Conservation (phyloP, 2,113 vertebrate species). For the Dascyllus trimaculatus region DNA sequence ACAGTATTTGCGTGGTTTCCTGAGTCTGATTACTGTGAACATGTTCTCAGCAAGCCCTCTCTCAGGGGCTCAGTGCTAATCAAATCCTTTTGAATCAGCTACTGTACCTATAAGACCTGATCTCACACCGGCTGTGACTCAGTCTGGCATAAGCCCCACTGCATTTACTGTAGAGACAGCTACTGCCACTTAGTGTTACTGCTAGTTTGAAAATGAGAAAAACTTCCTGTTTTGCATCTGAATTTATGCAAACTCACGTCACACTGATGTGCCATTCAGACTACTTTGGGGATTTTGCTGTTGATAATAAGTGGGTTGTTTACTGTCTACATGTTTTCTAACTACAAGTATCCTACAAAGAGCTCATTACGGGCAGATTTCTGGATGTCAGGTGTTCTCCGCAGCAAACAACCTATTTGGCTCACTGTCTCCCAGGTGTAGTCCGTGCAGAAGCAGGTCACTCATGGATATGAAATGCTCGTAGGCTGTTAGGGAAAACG, state of each 20-base stretch:
- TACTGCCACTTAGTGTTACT: slow-evolving; percentile 57
- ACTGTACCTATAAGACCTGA: slow-evolving; percentile 29
- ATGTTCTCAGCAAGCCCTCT: slow-evolving; percentile 13
- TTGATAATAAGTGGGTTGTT: background rate
- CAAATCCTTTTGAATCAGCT: slow-evolving; percentile 34
- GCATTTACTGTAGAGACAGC: slow-evolving; percentile 46
- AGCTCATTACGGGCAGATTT: slow-evolving; percentile 41
- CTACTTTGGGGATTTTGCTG: background rate
- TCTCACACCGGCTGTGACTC: slow-evolving; percentile 47
- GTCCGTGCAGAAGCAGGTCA: slow-evolving; percentile 46
- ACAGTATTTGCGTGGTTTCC: background rate
- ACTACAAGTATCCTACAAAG: slow-evolving; percentile 25
- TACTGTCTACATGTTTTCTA: background rate
- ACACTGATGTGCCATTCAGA: background rate
- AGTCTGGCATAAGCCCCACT: slow-evolving; percentile 56
- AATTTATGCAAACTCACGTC: background rate
- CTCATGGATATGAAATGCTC: slow-evolving; percentile 34
- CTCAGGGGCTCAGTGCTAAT: slow-evolving; percentile 1
- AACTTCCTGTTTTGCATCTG: background rate
- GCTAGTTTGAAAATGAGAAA: slow-evolving; percentile 40
- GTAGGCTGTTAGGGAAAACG: background rate
- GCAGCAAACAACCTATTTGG: slow-evolving; percentile 28
- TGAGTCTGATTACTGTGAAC: slow-evolving; percentile 22
- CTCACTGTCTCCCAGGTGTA: slow-evolving; percentile 20
- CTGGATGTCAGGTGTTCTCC: slow-evolving; percentile 28